A percentile compares a stretch with the other conserved stretches of the same genome.
Evolutionary conservation across 1,140 invertebrate genomes (phyloP).

Genomic region (Camponotus floridanus): DNA sequence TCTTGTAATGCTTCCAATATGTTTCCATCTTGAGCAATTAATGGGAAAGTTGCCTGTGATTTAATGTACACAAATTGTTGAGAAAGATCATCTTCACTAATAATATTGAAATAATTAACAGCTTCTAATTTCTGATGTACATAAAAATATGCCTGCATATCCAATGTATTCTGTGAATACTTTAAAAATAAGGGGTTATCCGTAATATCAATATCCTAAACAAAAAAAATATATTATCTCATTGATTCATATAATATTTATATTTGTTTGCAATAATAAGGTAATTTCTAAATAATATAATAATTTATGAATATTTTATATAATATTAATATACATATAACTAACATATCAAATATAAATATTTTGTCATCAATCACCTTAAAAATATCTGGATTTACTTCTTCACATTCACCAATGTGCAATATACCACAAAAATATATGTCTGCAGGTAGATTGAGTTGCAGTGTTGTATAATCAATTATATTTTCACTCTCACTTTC

Average conservation of each 20-base stretch:
- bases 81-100: slow-evolving; percentile 88
- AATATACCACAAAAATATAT: slow-evolving; percentile 91
- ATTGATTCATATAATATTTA: neutral
- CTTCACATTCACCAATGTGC: slow-evolving; percentile 87
- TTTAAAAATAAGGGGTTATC: slow-evolving; percentile 91
- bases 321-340: neutral
- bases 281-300: too few species aligned
- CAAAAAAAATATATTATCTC: slow-evolving; percentile 56
- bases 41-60: slow-evolving; percentile 82
- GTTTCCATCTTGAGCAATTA: slow-evolving; percentile 78
- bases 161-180: slow-evolving; percentile 86
- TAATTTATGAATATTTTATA: too few species aligned
- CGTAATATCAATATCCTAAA: slow-evolving; percentile 91
- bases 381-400: slow-evolving; percentile 88
- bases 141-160: slow-evolving; percentile 89
- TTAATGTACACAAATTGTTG: slow-evolving; percentile 90
- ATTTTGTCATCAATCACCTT: slow-evolving; percentile 82
- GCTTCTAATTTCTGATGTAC: slow-evolving; percentile 90
- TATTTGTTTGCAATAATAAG: slow-evolving; percentile 10
- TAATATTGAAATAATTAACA: slow-evolving; percentile 87
- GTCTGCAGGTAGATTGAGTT: slow-evolving; percentile 90
- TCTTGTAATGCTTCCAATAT: slow-evolving; percentile 81
- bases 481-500: slow-evolving; percentile 87
- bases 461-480: slow-evolving; percentile 86
- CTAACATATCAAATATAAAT: neutral